Evolutionary conservation across 2,888 invertebrate genomes (phyloP).

Genomic region (Trissonchulus latispiculum): DNA sequence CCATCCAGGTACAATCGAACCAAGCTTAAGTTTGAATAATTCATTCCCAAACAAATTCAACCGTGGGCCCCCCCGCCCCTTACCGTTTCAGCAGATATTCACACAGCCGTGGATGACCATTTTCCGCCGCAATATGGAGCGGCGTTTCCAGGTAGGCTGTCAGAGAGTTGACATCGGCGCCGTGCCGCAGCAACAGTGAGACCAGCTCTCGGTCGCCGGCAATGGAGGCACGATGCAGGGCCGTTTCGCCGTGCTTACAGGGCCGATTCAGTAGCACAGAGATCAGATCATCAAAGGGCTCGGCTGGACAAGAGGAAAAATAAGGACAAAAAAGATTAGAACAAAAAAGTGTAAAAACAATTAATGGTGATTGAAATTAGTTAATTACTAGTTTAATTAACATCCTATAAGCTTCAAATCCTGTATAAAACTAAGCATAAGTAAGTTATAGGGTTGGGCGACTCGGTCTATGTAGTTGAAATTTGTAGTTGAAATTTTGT

Average conservation of each 20-base stretch:
- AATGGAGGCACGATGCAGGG: slow-evolving; percentile 63
- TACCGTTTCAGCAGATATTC: slow-evolving; percentile 30
- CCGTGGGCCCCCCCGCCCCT: too few relatives aligned
- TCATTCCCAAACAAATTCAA: too few relatives aligned
- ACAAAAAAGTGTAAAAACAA: background rate
- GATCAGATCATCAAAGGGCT: slow-evolving; percentile 52
- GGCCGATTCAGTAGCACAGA: too few relatives aligned
- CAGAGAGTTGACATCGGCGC: slow-evolving; percentile 46
- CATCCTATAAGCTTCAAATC: too few relatives aligned
- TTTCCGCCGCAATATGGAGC: slow-evolving; percentile 44
- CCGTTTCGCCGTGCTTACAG: slow-evolving; percentile 63
- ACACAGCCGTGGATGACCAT: background rate
- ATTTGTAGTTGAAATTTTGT: too few relatives aligned
- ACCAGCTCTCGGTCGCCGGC: slow-evolving; percentile 42
- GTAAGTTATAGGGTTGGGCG: too few relatives aligned
- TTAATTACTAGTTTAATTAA: too few relatives aligned
- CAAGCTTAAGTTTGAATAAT: too few relatives aligned
- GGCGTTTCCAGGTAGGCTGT: slow-evolving; percentile 47
- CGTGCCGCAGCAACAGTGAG: slow-evolving; percentile 39
- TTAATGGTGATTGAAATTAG: background rate
- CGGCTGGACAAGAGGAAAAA: background rate
- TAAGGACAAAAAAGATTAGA: background rate
- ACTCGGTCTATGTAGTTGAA: too few relatives aligned
- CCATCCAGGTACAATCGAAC: too few relatives aligned
- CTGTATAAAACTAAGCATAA: too few relatives aligned